Evolutionary conservation across 2,113 vertebrate species (phyloP).

Genomic region (Carassius gibelio): DNA sequence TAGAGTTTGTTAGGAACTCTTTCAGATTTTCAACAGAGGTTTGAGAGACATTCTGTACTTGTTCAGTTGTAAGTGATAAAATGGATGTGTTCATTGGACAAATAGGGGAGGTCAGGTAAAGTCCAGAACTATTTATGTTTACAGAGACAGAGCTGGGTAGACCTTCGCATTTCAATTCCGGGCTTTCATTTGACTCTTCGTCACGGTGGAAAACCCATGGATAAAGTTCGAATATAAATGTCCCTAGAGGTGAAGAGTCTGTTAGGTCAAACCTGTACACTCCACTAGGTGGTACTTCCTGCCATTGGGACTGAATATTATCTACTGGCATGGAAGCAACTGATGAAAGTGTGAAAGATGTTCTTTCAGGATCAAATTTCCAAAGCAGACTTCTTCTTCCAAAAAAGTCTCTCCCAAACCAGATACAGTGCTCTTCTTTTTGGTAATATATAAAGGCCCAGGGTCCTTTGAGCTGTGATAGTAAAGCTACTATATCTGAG

Average conservation of each 20-base stretch:
- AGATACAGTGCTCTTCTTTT: constrained; percentile 78
- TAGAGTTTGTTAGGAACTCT: constrained; percentile 68
- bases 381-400: constrained; percentile 93
- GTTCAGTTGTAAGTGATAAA: constrained; percentile 39
- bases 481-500: constrained; percentile 77
- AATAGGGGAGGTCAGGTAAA: constrained; percentile 75
- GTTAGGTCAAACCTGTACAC: constrained; percentile 86
- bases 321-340: constrained; percentile 68
- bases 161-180: constrained; percentile 53
- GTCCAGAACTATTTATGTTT: constrained; percentile 66
- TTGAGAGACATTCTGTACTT: background rate
- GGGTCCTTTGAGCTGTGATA: constrained; percentile 82
- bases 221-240: constrained; percentile 76
- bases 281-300: constrained; percentile 87
- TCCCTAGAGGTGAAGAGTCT: constrained; percentile 58
- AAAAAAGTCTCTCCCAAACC: constrained; percentile 96
- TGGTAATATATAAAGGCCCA: constrained; percentile 94
- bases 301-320: constrained; percentile 68
- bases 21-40: constrained; percentile 70
- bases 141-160: constrained; percentile 69
- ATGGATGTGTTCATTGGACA: constrained; percentile 78
- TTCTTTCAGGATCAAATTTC: constrained; percentile 69
- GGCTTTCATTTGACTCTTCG: constrained; percentile 11
- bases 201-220: constrained; percentile 75
- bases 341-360: constrained; percentile 78